Evolutionary conservation across 1,140 invertebrate genomes (phyloP).

Genomic region (Magallana gigas): DNA sequence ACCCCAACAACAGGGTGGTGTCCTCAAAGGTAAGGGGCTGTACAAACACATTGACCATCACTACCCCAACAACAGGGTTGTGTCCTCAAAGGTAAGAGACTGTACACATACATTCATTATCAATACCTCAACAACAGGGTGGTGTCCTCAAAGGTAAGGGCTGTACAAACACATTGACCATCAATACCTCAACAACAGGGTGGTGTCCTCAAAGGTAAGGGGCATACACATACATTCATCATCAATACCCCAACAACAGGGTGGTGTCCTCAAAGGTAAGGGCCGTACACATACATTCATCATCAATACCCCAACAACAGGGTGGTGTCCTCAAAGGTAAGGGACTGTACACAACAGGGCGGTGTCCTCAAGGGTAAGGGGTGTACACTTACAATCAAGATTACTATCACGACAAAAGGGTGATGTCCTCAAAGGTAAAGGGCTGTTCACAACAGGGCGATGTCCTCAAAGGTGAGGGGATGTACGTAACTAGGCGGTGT

Average conservation of each 20-base stretch:
- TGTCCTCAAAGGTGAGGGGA: too few relatives aligned
- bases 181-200: too few relatives aligned
- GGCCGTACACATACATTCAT: slow-evolving; percentile 2
- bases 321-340: slow-evolving; percentile 73
- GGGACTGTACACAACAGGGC: too few relatives aligned
- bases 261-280: slow-evolving; percentile 74
- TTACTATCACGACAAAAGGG: slow-evolving; percentile 69
- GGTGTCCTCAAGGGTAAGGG: too few relatives aligned
- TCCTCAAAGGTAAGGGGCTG: slow-evolving; percentile 69
- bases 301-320: slow-evolving; percentile 69
- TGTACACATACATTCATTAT: slow-evolving; percentile 30
- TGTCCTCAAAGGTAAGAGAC: slow-evolving; percentile 72
- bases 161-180: too few relatives aligned
- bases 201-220: too few relatives aligned
- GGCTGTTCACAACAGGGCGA: too few relatives aligned
- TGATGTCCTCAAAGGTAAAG: slow-evolving; percentile 73
- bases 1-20: slow-evolving; percentile 70
- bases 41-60: too few relatives aligned
- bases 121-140: background rate
- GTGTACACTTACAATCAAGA: slow-evolving; percentile 15
- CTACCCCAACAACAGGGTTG: slow-evolving; percentile 64
- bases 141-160: too few relatives aligned
- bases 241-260: slow-evolving; percentile 69
- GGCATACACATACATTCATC: slow-evolving; percentile 23
- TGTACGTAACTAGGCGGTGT: too few relatives aligned